Evolutionary conservation across 2,113 vertebrate species (phyloP).

Genomic region (Alouatta palliata): DNA sequence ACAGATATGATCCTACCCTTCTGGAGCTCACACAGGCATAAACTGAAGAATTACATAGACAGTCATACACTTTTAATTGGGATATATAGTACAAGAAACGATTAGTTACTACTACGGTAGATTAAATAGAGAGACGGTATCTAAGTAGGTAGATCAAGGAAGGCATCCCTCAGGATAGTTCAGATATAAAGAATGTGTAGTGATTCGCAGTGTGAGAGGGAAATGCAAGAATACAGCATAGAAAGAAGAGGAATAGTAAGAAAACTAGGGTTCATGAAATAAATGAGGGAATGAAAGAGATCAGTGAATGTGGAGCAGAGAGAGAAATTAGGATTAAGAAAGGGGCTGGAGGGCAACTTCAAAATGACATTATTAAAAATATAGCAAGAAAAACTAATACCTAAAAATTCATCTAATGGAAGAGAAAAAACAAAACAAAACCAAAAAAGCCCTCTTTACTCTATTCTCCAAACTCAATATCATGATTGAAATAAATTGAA

Average conservation of each 20-base stretch:
- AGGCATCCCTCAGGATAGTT: not conserved
- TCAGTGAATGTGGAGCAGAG: not conserved
- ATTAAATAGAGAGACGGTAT: not conserved
- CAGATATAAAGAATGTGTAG: not conserved
- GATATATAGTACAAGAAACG: not conserved
- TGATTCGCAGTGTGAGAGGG: not conserved
- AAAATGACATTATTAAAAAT: not conserved
- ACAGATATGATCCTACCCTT: not conserved
- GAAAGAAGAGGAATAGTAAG: not conserved
- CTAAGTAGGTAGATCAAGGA: not conserved
- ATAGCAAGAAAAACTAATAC: not conserved
- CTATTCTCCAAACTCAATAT: not conserved
- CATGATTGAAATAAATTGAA: not conserved
- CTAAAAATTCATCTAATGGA: not conserved
- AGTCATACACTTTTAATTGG: not conserved
- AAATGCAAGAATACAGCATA: not conserved
- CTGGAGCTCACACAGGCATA: not conserved
- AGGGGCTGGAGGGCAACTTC: not conserved
- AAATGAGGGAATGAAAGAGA: not conserved
- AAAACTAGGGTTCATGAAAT: not conserved
- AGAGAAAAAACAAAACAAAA: not conserved
- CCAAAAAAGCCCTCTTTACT: not conserved
- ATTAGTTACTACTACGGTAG: not conserved
- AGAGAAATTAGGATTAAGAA: not conserved
- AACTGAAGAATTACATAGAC: not conserved